Conservation (phyloP, 2,888 invertebrate genomes). For the Toxonevra muliebris region DNA sequence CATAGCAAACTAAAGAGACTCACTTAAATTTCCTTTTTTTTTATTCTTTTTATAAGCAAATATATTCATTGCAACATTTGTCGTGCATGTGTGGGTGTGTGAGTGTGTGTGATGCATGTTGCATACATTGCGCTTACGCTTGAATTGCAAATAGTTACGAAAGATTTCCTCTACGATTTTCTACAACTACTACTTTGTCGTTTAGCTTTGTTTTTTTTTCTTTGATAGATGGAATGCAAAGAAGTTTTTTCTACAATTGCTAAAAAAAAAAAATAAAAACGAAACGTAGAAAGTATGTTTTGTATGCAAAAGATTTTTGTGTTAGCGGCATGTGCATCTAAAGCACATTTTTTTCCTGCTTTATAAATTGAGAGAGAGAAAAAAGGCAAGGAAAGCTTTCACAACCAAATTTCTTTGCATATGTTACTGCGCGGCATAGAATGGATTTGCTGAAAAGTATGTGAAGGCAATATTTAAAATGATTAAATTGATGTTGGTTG, state of each 20-base stretch:
- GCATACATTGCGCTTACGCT: constrained; percentile 51
- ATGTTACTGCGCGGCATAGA: constrained; percentile 1
- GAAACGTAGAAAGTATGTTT: constrained; percentile 33
- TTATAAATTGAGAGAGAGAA: constrained; percentile 15
- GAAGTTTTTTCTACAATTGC: constrained; percentile 13
- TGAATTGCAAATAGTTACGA: constrained; percentile 62
- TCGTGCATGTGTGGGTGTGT: constrained; percentile 37
- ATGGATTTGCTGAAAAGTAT: no score
- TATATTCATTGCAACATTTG: constrained; percentile 63
- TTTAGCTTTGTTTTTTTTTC: constrained; percentile 2
- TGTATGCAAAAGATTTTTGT: constrained; percentile 41
- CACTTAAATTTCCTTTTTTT: constrained; percentile 34
- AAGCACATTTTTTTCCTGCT: neutral
- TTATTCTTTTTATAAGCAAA: constrained; percentile 44
- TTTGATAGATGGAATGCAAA: neutral
- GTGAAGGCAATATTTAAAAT: constrained; percentile 16
- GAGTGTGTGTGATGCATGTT: constrained; percentile 23
- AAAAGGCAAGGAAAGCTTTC: neutral
- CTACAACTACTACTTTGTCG: neutral
- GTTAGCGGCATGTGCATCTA: constrained; percentile 12
- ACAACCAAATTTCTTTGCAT: constrained; percentile 26
- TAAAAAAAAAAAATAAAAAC: neutral
- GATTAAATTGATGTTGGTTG: constrained; percentile 25
- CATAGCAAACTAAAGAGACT: constrained; percentile 25
- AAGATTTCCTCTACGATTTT: constrained; percentile 55